Base-by-base conservation (phyloP, 2,888 invertebrate genomes). In the Panopea generosa region DNA sequence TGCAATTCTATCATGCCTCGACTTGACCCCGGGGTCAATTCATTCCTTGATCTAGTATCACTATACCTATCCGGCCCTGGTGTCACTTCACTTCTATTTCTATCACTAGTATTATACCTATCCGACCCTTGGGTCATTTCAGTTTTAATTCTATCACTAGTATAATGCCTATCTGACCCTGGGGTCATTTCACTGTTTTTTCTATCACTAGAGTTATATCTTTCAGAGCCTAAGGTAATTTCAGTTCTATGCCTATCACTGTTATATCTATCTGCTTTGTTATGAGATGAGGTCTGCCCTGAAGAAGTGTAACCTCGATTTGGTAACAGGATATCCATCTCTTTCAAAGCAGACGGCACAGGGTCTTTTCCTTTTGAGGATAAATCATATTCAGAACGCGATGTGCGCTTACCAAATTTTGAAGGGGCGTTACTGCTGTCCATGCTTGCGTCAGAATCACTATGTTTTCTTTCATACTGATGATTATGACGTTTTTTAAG, bases 331-430 rank as follows among this genome's bases (percentile, higher is more conserved):
- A 75, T 71, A 52, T 80, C 76, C 2, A 60, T 43, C 29, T 77
- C 73, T 27, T 55, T 70, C 6, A 49, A 55, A 29, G 20, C 50
- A 29, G 56, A 52, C 27, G 52, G 33, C 24, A 43, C 43, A 52
- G 66, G 45, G 38, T 77, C 77, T 18, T 52, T 55, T 18, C 73
- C 69, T 67, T 74, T 71, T 9, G 83, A 78, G 9, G 79, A 77
- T n/a, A 85, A 68, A 73, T 83, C 84, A 77, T 84, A 86, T 49
- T 89, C 89, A 1, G 86, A 84, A 50, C 82, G 83, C 27, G 89
- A 88, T 52, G 86, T 86, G 26, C 89, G 69, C 71, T 86, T 87
- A 60, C 88, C 87, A 72, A 84, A 87, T 62, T 84, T 83, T 11
- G 89, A 84, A 7, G 88, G 87, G 9, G 83, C 75, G 57, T 86